Base-by-base conservation (phyloP, 2,113 vertebrate species). In the Eleginops maclovinus region DNA sequence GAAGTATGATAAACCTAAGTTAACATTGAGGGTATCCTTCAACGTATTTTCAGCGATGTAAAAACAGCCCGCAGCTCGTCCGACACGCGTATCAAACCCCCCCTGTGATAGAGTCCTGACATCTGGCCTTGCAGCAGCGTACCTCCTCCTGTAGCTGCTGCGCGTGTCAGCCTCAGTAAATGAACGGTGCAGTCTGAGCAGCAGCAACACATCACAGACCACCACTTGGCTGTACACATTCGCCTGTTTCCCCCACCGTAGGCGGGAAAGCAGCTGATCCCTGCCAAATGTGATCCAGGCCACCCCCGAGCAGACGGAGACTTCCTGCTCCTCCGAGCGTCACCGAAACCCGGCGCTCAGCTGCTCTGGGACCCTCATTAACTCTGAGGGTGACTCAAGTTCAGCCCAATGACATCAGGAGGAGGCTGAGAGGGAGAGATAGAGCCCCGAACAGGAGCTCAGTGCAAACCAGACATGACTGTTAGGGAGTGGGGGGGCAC, bases 331-430 rank as follows among this genome's bases (percentile, higher is more conserved):
- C 71, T 69, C 67, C 1, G 17, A 70, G 72, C 63, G 4, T 49
- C 68, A 44, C 55, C 9, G 17, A 70, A 54, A 68, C 31, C 65
- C 74, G 10, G n/a, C 6, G 40, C 51, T 66, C 59, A 22, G 85
- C 64, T 61, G 70, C 78, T 58, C 22, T 1, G 31, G 49, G 58
- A 77, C 31, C 1, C 71, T 75, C 50, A 51, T 83, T 70, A 83
- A 70, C 58, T 22, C 60, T 7, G 72, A 74, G 69, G 81, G 68
- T 36, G 50, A 64, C 46, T 65, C 63, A 66, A 74, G 81, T 81
- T 87, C 72, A 83, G 22, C 40, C 56, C 44, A 22, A 72, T 60
- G 14, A 24, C 24, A 26, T 59, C 26, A 59, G 1, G 56, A 67
- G 56, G 60, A 53, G 41, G 40, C 53, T 68, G 64, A 21, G 55